Evolutionary conservation across 2,113 vertebrate genomes (phyloP).

Genomic region (Phycodurus eques): DNA sequence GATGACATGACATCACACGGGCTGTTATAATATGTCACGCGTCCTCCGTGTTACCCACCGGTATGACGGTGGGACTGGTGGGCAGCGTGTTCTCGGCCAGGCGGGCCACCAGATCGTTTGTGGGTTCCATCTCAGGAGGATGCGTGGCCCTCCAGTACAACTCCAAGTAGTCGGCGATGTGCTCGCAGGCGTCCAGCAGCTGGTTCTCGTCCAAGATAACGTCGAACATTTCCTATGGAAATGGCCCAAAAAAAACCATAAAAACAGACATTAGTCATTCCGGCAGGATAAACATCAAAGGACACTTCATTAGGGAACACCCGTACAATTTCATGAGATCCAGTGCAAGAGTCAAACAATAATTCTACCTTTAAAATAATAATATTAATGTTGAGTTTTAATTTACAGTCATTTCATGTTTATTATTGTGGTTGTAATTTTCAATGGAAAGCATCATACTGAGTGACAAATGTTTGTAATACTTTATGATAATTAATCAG

Average conservation of each 20-base stretch:
- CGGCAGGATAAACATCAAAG: too few species aligned
- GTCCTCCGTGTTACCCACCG: conserved; percentile 45
- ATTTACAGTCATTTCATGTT: too few species aligned
- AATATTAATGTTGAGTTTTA: too few species aligned
- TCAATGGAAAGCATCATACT: too few species aligned
- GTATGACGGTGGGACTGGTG: conserved; percentile 72
- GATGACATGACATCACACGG: conserved; percentile 20
- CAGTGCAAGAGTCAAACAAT: too few species aligned
- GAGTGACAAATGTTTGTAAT: too few species aligned
- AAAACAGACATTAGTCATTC: too few species aligned
- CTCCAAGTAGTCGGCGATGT: conserved; percentile 95
- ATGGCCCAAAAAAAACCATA: not conserved
- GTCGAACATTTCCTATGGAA: conserved; percentile 88
- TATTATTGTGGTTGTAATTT: too few species aligned
- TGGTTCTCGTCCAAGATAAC: conserved; percentile 98
- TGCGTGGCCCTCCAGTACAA: conserved; percentile 97
- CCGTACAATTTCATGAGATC: too few species aligned
- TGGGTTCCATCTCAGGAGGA: conserved; percentile 85
- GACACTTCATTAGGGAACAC: too few species aligned
- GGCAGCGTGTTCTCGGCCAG: conserved; percentile 87
- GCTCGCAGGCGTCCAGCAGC: conserved; percentile 94
- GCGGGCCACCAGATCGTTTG: conserved; percentile 83
- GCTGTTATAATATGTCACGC: not conserved
- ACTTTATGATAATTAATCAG: too few species aligned
- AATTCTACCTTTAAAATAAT: too few species aligned